These are phyloP conservation scores for Callipepla squamata DNA, from an alignment of 2,113 vertebrate species.

Conservation along the genomic window DNA sequence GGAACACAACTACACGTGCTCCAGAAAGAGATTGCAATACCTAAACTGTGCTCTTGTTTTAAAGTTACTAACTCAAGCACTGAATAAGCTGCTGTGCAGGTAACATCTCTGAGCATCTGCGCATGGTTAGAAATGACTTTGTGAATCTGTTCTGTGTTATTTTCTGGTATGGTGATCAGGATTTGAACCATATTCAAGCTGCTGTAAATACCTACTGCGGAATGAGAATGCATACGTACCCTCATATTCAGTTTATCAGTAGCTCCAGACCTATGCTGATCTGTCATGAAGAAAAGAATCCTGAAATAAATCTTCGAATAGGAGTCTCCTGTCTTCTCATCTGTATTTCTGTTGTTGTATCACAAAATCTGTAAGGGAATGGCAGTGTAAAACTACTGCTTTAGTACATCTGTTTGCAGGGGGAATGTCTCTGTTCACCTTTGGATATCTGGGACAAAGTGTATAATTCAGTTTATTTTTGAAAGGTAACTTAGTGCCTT, in stretches of 20 bases:
- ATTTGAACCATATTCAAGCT: background rate
- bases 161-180: background rate
- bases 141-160: background rate
- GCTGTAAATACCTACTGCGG: background rate
- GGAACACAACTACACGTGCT: too few relatives aligned
- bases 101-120: background rate
- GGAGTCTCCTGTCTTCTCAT: background rate
- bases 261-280: background rate
- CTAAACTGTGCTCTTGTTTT: background rate
- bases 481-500: background rate
- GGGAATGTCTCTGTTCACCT: background rate
- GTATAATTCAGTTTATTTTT: background rate
- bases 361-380: background rate
- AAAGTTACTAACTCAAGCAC: background rate
- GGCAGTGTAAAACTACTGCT: background rate
- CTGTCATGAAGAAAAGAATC: background rate
- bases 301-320: background rate
- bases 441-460: background rate
- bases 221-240: background rate
- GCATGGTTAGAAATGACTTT: background rate
- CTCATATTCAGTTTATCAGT: background rate
- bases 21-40: background rate
- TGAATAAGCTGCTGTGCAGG: background rate
- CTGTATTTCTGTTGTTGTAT: background rate
- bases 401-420: background rate